phyloP scores from a whole-genome alignment of 1,140 invertebrate genomes.

The Monomorium pharaonis region DNA sequence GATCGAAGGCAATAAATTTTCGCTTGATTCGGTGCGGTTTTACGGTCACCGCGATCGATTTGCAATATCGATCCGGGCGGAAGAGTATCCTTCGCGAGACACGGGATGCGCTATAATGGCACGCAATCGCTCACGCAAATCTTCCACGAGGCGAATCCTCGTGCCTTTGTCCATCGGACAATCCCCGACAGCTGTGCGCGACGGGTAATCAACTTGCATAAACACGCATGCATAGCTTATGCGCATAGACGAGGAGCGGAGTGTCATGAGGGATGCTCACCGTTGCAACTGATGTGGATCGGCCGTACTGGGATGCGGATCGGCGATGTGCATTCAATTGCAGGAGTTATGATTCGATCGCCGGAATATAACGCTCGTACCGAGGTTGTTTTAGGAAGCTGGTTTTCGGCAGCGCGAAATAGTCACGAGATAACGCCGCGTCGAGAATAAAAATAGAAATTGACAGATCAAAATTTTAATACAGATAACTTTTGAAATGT shows the following conservation, averaged over 20 bases:
- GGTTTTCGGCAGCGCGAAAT: background rate
- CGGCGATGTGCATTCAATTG: constrained; percentile 36
- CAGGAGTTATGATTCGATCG: constrained; percentile 22
- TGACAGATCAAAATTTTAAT: background rate
- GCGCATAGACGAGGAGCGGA: constrained; percentile 10
- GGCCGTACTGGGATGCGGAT: constrained; percentile 23
- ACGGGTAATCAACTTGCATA: constrained; percentile 59
- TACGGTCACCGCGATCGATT: background rate
- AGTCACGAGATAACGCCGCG: background rate
- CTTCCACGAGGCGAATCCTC: constrained; percentile 44
- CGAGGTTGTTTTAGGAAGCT: background rate
- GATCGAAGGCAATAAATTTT: background rate
- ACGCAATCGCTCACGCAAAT: constrained; percentile 43
- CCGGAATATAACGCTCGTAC: background rate
- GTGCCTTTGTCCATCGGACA: constrained; percentile 53
- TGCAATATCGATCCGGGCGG: constrained; percentile 6
- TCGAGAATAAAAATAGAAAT: background rate
- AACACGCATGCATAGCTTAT: constrained; percentile 48
- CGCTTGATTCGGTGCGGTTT: background rate
- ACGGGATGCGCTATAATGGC: constrained; percentile 13
- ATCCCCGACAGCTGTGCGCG: constrained; percentile 51
- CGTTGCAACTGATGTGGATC: constrained; percentile 57
- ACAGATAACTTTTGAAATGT: background rate
- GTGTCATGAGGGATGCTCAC: constrained; percentile 43
- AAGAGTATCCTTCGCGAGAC: constrained; percentile 44